Conservation (phyloP, 2,113 vertebrate species). For the Platichthys stellatus region DNA sequence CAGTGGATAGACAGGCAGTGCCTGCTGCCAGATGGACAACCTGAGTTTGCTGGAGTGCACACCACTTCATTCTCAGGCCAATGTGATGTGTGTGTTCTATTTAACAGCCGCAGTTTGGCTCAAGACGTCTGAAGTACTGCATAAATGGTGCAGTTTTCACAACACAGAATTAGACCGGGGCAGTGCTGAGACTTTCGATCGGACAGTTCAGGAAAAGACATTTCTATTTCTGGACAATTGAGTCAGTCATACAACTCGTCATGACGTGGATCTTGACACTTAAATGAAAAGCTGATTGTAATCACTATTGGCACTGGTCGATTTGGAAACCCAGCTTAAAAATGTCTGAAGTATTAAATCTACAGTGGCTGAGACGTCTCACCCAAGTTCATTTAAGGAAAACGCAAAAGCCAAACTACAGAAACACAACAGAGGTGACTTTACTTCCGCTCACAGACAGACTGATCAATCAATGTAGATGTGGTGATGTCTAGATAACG, state of each 20-base stretch:
- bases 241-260: not conserved
- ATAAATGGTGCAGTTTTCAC: constrained; percentile 39
- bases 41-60: constrained; percentile 60
- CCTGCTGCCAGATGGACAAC: constrained; percentile 76
- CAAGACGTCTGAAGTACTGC: constrained; percentile 18
- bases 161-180: not conserved
- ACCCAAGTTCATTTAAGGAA: too few species aligned
- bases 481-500: too few species aligned
- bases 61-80: constrained; percentile 49
- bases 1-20: constrained; percentile 61
- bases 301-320: not conserved
- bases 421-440: too few species aligned
- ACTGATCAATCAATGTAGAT: too few species aligned
- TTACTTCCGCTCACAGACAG: too few species aligned
- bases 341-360: not conserved
- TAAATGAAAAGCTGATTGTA: not conserved
- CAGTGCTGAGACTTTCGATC: not conserved
- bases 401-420: too few species aligned
- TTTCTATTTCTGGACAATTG: not conserved
- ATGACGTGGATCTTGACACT: not conserved
- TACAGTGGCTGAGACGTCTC: not conserved
- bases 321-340: not conserved
- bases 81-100: constrained; percentile 32
- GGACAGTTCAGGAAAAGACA: not conserved
- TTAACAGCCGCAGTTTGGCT: constrained; percentile 30